These are phyloP conservation scores for Sarcophaga carnaria DNA, from an alignment of 2,888 invertebrate species.

Conservation along the genomic window DNA sequence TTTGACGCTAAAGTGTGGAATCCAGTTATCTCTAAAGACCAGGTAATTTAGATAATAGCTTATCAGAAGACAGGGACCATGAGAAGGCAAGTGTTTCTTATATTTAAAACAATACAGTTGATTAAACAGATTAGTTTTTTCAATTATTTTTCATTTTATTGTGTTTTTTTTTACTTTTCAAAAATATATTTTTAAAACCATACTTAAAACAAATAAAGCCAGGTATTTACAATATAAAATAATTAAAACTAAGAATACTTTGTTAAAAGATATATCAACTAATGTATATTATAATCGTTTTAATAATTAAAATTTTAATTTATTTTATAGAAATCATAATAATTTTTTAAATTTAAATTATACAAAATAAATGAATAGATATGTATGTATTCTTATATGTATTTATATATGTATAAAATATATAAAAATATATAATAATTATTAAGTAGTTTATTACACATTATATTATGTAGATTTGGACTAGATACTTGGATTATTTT, in stretches of 20 bases:
- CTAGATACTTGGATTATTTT: slow-evolving; percentile 54
- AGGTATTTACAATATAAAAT: slow-evolving; percentile 46
- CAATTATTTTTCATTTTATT: slow-evolving; percentile 8
- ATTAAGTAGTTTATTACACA: slow-evolving; percentile 63
- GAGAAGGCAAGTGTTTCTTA: too few relatives aligned
- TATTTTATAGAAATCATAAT: slow-evolving; percentile 6
- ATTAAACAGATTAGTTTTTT: not conserved
- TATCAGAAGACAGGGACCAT: too few relatives aligned
- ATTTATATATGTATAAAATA: not conserved
- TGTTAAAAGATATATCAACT: slow-evolving; percentile 23
- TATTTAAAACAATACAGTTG: too few relatives aligned
- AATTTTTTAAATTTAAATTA: slow-evolving; percentile 16
- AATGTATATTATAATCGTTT: not conserved
- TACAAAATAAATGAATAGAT: not conserved
- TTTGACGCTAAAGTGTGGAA: too few relatives aligned
- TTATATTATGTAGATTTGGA: slow-evolving; percentile 41
- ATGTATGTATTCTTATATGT: slow-evolving; percentile 1
- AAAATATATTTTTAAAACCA: slow-evolving; percentile 28
- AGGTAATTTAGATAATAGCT: too few relatives aligned
- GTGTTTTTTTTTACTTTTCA: not conserved
- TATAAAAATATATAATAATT: slow-evolving; percentile 4
- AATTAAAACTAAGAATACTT: slow-evolving; percentile 59
- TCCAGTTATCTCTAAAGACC: too few relatives aligned
- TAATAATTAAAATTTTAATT: slow-evolving; percentile 2
- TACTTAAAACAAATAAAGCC: slow-evolving; percentile 53